Conservation (phyloP, 1,140 invertebrate species). For the Liolophura sinensis region DNA sequence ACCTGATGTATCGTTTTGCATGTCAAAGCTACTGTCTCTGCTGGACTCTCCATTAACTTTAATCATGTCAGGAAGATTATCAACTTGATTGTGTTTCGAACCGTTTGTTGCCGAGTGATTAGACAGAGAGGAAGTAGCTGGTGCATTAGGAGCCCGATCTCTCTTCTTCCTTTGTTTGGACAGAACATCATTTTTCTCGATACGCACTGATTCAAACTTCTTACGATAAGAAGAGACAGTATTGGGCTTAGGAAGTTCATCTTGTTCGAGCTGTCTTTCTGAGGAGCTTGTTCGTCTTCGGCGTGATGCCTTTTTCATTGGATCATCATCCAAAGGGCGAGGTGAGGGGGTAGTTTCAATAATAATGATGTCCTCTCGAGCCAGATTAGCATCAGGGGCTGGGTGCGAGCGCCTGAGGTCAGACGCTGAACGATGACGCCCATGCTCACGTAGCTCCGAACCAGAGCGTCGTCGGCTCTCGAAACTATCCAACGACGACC, state of each 20-base stretch:
- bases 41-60: too few species aligned
- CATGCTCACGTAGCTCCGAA: neutral
- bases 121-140: conserved; percentile 5
- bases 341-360: conserved; percentile 32
- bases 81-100: too few species aligned
- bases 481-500: neutral
- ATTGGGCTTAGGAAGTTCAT: conserved; percentile 48
- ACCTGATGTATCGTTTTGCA: too few species aligned
- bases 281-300: conserved; percentile 10
- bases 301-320: conserved; percentile 10
- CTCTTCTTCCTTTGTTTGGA: conserved; percentile 5
- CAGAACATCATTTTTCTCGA: conserved; percentile 8
- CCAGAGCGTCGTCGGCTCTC: neutral
- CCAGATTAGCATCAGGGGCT: conserved; percentile 40
- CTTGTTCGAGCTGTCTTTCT: conserved; percentile 12
- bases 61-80: too few species aligned
- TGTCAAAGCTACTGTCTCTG: too few species aligned
- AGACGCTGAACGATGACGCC: neutral
- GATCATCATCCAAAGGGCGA: conserved; percentile 6
- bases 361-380: conserved; percentile 43
- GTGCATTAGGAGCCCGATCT: neutral
- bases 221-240: conserved; percentile 40
- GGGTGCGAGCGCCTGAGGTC: neutral
- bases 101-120: neutral
- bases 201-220: conserved; percentile 38